Conservation (phyloP, 2,113 vertebrate genomes). For the Melanostigma gelatinosum region DNA sequence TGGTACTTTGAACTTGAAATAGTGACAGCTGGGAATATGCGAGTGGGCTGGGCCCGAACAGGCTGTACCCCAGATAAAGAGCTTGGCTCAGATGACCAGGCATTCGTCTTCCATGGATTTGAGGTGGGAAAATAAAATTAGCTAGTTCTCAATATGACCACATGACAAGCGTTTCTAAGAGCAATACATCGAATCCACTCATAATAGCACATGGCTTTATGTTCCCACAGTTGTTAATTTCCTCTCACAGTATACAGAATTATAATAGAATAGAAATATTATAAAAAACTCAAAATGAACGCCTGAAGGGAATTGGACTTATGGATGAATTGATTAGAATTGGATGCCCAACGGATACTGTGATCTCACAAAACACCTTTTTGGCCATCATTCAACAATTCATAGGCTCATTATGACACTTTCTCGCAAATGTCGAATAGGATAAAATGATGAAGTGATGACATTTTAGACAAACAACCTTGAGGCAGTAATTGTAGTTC, state of each 20-base stretch:
- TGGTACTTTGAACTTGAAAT: constrained; percentile 98
- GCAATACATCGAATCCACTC: neutral
- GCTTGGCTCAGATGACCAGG: constrained; percentile 91
- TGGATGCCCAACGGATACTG: neutral
- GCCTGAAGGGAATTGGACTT: neutral
- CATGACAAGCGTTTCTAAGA: neutral
- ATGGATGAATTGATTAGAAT: no score
- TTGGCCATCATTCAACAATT: neutral
- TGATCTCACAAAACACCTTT: neutral
- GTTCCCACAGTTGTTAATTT: neutral
- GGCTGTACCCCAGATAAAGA: constrained; percentile 88
- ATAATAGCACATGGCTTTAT: neutral
- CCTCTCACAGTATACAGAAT: neutral
- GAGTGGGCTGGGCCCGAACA: constrained; percentile 92
- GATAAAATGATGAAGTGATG: neutral
- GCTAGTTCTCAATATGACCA: neutral
- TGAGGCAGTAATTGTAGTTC: neutral
- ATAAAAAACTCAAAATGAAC: neutral
- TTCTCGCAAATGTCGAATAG: neutral
- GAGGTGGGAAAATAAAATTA: constrained; percentile 83
- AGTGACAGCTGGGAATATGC: constrained; percentile 90
- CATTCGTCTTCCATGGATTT: constrained; percentile 92
- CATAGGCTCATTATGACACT: neutral
- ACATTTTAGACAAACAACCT: neutral
- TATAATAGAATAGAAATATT: neutral